Conservation (phyloP, 2,797 vertebrate species). For the Hozukius guyotensis region DNA sequence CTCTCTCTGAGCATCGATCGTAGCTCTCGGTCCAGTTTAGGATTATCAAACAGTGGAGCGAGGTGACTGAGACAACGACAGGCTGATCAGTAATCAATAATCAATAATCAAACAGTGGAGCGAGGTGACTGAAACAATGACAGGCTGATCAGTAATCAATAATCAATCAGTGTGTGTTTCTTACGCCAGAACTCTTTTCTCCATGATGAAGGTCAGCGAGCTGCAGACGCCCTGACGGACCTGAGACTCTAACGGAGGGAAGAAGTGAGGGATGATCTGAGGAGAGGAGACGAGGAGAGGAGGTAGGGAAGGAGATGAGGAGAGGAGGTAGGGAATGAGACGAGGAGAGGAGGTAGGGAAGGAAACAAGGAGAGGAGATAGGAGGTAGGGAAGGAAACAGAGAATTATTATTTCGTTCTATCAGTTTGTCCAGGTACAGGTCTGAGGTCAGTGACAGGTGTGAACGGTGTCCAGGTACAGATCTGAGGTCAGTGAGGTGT, state of each 20-base stretch:
- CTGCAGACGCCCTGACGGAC: conserved; percentile 95
- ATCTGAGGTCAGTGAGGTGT: too few species aligned
- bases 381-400: too few species aligned
- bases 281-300: neutral
- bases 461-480: too few species aligned
- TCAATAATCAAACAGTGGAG: conserved; percentile 90
- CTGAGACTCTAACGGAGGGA: conserved; percentile 90
- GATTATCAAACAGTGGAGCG: conserved; percentile 97
- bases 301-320: neutral
- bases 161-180: conserved; percentile 47
- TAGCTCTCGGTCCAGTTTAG: conserved; percentile 95
- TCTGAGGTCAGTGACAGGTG: too few species aligned
- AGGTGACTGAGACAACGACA: conserved; percentile 83
- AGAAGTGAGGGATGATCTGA: conserved; percentile 97
- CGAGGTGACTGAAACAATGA: conserved; percentile 85
- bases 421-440: too few species aligned
- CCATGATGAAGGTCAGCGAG: conserved; percentile 97
- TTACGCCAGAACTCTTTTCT: conserved; percentile 98
- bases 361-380: too few species aligned
- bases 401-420: too few species aligned
- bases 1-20: conserved; percentile 95
- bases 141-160: neutral
- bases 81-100: neutral
- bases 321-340: too few species aligned
- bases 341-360: conserved; percentile 31